Base-by-base conservation (phyloP, 30 jellyfish, hydroid and myxozoan genomes). In the Aurelia sp. region DNA sequence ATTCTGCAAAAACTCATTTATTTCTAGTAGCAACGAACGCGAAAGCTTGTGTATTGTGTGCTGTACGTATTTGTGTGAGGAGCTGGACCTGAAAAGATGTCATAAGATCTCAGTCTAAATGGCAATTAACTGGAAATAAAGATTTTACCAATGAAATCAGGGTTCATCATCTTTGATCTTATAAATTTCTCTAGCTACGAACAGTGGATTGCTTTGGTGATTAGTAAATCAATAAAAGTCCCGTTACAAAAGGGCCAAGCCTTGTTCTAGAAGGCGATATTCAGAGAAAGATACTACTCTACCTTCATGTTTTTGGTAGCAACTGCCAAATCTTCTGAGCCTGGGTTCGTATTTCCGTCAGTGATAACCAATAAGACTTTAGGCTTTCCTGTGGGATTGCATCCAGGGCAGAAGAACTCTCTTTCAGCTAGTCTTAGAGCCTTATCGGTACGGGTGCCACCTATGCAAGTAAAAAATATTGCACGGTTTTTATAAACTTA, bases 351-450 rank as follows among this genome's bases (percentile, higher is more conserved):
- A 50, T 81, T 89, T 11, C 97, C 99, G 63, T 94, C 99, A 4
- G 99, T 94, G 13, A 94, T 75, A 12, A 89, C 97, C 13, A 94
- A 61, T 57, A 94, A 84, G 33, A 89, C 97, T 71, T 89, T 85
- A 0, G 97, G 96, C 18, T 62, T 78, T 13, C 72, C 85, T 17
- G 79, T 71, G 35, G 87, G 86, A 71, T 50, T 21, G 84, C 99
- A 94, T 53, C 82, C 68, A 18, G 79, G 71, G 68, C 99, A 94
- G 72, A 89, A 94, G 71, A 94, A 63, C 20, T 81, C 61, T 18
- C 61, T 18, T 61, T 85, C 89, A n/a, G 96, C 95, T 59, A 78
- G 20, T n/a, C 78, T 17, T 27, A 90, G 61, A 3, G 97, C 97
- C 64, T 44, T 41, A 53, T 83, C 97, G 0, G 97, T 90, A 13